Evolutionary conservation across 2,113 vertebrate species (phyloP).

Genomic region (Salvelinus fontinalis): DNA sequence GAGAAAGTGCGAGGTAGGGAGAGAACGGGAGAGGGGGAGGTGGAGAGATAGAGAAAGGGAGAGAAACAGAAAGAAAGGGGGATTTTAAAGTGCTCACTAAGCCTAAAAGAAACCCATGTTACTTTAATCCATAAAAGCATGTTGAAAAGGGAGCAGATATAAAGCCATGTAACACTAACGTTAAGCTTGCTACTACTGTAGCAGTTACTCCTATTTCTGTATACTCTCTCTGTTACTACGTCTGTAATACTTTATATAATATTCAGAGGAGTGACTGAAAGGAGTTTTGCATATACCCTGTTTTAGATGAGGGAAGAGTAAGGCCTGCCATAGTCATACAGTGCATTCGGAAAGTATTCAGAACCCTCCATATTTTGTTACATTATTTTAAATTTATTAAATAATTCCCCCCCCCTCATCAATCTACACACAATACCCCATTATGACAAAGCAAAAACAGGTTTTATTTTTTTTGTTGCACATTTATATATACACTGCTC

Average conservation of each 20-base stretch:
- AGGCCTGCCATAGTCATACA: background rate
- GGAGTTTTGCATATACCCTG: background rate
- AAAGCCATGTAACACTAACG: constrained; percentile 46
- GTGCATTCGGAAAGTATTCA: background rate
- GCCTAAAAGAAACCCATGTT: constrained; percentile 56
- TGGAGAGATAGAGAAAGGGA: constrained; percentile 22
- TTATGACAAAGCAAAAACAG: too few species aligned
- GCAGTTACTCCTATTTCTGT: constrained; percentile 28
- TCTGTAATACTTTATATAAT: constrained; percentile 4
- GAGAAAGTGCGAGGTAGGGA: background rate
- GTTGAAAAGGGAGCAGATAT: constrained; percentile 51
- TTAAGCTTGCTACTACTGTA: constrained; percentile 49
- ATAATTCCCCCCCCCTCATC: too few species aligned
- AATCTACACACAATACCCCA: too few species aligned
- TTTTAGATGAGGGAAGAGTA: background rate
- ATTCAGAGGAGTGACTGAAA: constrained; percentile 4
- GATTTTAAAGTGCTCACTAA: constrained; percentile 62
- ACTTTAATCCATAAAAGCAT: constrained; percentile 56
- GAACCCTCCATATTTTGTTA: too few species aligned
- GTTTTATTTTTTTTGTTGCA: too few species aligned
- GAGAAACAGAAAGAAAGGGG: constrained; percentile 48
- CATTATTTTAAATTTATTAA: too few species aligned
- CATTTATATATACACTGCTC: too few species aligned
- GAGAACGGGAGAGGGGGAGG: background rate
- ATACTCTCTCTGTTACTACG: background rate